Conservation (phyloP, 2,113 vertebrate species). For the Synodontis membranacea region DNA sequence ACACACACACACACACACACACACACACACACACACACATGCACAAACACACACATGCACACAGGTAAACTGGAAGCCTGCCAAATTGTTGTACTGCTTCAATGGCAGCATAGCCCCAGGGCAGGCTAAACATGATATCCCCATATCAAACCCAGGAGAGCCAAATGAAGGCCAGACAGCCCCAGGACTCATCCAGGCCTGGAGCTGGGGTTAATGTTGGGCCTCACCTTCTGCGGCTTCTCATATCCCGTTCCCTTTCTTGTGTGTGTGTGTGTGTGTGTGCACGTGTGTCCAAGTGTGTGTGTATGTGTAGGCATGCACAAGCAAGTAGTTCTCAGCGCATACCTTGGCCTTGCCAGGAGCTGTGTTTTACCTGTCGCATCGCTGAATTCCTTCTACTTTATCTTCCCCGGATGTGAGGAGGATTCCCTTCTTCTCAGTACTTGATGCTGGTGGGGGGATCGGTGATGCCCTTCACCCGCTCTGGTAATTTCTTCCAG, state of each 20-base stretch:
- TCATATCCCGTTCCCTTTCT: conserved; percentile 52
- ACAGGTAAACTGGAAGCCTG: conserved; percentile 74
- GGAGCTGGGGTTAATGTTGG: conserved; percentile 76
- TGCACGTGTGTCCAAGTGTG: conserved; percentile 37
- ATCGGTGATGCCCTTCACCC: conserved; percentile 51
- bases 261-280: conserved; percentile 49
- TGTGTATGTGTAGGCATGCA: conserved; percentile 29
- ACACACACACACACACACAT: conserved; percentile 40
- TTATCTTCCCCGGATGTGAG: conserved; percentile 78
- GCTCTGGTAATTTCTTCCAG: conserved; percentile 72
- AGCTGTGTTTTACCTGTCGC: conserved; percentile 76
- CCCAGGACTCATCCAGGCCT: conserved; percentile 78
- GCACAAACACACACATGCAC: conserved; percentile 48
- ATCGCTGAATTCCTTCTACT: conserved; percentile 73
- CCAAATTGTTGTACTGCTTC: conserved; percentile 72
- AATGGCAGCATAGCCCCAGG: conserved; percentile 72
- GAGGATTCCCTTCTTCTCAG: conserved; percentile 58
- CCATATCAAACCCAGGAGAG: conserved; percentile 70
- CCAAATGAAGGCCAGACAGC: conserved; percentile 63
- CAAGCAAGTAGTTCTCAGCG: conserved; percentile 54
- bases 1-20: conserved; percentile 42
- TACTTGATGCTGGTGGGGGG: conserved; percentile 24
- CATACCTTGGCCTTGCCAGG: conserved; percentile 75
- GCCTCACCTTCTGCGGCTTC: conserved; percentile 66
- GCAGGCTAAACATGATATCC: conserved; percentile 74